These are phyloP conservation scores for Cochlearius cochlearius DNA, from an alignment of 2,113 vertebrate genomes.

Conservation along the genomic window DNA sequence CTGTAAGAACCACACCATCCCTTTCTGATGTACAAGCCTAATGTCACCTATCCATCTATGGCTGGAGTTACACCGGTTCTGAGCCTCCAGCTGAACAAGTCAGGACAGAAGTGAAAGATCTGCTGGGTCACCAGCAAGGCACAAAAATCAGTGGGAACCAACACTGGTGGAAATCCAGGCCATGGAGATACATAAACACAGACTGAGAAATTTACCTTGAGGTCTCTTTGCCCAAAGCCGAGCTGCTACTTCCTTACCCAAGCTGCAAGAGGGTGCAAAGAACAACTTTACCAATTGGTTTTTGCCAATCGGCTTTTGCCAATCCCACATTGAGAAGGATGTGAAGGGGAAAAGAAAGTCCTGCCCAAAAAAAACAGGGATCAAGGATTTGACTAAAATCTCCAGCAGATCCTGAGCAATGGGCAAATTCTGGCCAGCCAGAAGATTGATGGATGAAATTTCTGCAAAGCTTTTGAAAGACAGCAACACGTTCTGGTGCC, in stretches of 20 bases:
- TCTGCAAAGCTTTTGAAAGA: background rate
- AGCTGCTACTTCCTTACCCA: background rate
- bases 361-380: background rate
- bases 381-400: background rate
- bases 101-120: background rate
- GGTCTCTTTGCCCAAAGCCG: background rate
- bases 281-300: background rate
- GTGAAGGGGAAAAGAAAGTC: background rate
- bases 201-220: background rate
- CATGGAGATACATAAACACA: background rate
- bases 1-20: background rate
- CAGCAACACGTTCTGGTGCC: background rate
- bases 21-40: background rate
- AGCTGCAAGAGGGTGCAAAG: background rate
- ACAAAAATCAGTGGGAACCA: background rate
- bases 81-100: background rate
- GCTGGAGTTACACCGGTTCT: background rate
- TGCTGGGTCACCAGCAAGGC: background rate
- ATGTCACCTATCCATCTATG: background rate
- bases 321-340: background rate
- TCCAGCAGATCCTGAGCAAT: background rate
- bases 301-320: background rate
- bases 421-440: background rate
- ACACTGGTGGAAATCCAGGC: background rate
- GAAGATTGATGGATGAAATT: background rate